Conservation (phyloP, 2,888 invertebrate species). For the Charanyca ferruginea region DNA sequence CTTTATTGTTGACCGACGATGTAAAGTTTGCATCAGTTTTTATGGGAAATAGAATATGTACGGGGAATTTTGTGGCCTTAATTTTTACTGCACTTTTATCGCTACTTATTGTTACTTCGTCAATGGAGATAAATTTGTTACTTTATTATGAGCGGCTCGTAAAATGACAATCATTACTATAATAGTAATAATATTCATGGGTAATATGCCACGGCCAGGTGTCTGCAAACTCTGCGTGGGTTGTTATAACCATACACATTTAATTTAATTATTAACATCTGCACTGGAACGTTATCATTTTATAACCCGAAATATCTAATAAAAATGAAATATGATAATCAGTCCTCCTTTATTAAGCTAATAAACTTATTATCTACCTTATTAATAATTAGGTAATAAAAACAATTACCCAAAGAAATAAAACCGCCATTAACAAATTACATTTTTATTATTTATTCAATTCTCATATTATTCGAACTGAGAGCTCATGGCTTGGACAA, state of each 20-base stretch:
- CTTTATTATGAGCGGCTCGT: constrained; percentile 9
- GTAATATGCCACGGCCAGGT: constrained; percentile 6
- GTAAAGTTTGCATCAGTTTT: constrained; percentile 26
- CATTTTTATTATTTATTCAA: neutral
- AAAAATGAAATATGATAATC: neutral
- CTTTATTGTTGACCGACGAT: constrained; percentile 47
- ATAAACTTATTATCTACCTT: neutral
- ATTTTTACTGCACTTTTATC: constrained; percentile 50
- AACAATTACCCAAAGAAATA: neutral
- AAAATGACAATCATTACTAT: constrained; percentile 14
- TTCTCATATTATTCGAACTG: too few species aligned
- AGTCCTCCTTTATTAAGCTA: neutral
- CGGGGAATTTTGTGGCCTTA: constrained; percentile 25
- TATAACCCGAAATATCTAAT: neutral
- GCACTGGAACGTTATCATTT: neutral
- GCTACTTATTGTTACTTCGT: constrained; percentile 29
- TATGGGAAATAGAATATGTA: constrained; percentile 28
- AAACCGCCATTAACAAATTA: neutral
- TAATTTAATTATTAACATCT: neutral
- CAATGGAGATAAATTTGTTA: constrained; percentile 17
- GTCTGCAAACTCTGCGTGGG: neutral
- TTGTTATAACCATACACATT: neutral
- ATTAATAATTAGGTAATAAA: neutral
- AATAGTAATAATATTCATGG: constrained; percentile 9
- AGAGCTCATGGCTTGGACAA: neutral